Base-by-base conservation (phyloP, 2,797 vertebrate genomes). In the Poecilia velifera region DNA sequence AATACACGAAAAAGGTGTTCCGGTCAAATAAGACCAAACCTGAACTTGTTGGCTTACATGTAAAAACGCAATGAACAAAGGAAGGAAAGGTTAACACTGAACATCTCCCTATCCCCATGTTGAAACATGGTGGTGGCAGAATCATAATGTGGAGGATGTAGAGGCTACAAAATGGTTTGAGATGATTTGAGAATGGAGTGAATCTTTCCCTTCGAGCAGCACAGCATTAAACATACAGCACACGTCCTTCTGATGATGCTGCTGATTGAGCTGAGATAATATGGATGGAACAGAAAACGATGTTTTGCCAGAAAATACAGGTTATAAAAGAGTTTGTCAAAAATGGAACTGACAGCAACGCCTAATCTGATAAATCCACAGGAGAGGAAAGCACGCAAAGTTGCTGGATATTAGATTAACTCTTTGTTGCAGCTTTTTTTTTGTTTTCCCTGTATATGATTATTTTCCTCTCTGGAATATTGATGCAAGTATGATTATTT, bases 401-500 rank as follows among this genome's bases (percentile, higher is more conserved):
- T 53, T 59, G 39, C 25, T 45, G 20, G 1, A 72, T 36, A 12
- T 81, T 73, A 79, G 57, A 85, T 68, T 18, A 64, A 83, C 78
- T 74, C 72, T 81, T 84, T 87, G 81, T 73, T 71, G 34, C 62
- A 84, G 78, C 53, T 83, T 83, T 84, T 57, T 82, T 82, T 82
- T 86, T 79, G 81, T 86, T 78, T 51, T 77, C 36, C 12, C 57
- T 28, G 59, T 25, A 22, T 85, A 81, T 82, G 46, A 77, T 82
- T 86, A 87, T 87, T 93, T 89, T 83, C 84, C 84, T 84, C 76
- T 78, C 80, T 85, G 78, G 79, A 87, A 74, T 43, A 80, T 82
- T 57, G 83, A 86, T 80, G 55, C 62, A 92, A 94, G 94, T 93
- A 90, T 86, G 91, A 95, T 94, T 95, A 95, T 92, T 93, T 95